Evolutionary conservation across 2,888 invertebrate genomes (phyloP).

Genomic region (Aphodius sticticus): DNA sequence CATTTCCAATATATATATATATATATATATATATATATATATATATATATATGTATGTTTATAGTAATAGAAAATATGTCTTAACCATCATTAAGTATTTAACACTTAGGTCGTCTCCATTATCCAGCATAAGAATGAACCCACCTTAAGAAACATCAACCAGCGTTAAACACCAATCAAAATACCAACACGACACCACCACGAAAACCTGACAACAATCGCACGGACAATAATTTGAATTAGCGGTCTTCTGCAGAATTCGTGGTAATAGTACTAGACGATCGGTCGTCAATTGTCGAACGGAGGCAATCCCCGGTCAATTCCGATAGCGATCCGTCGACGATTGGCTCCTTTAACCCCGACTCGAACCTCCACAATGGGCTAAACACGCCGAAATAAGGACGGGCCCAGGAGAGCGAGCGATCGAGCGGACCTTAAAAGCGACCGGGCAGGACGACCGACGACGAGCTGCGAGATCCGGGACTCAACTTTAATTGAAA

Average conservation of each 20-base stretch:
- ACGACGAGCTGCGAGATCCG: slow-evolving; percentile 54
- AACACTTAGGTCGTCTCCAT: too few species aligned
- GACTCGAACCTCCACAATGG: slow-evolving; percentile 11
- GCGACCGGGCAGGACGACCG: slow-evolving; percentile 13
- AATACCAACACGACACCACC: background rate
- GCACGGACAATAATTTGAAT: background rate
- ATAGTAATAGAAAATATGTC: too few species aligned
- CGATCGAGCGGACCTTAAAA: slow-evolving; percentile 14
- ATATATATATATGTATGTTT: too few species aligned
- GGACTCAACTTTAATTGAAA: slow-evolving; percentile 64
- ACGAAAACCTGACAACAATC: slow-evolving; percentile 4
- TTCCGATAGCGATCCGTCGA: slow-evolving; percentile 16
- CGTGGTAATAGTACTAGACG: background rate
- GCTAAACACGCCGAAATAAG: slow-evolving; percentile 14
- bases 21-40: too few species aligned
- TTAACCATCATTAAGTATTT: too few species aligned
- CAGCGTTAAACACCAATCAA: background rate
- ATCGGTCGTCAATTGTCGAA: slow-evolving; percentile 11
- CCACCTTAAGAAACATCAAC: background rate
- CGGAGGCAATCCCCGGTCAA: slow-evolving; percentile 13
- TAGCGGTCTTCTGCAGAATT: background rate
- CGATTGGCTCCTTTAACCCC: slow-evolving; percentile 25
- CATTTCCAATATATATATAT: too few species aligned
- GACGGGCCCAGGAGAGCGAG: background rate
- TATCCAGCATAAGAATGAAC: background rate